Base-by-base conservation (phyloP, 2,797 vertebrate genomes). In the Heliangelus exortis region DNA sequence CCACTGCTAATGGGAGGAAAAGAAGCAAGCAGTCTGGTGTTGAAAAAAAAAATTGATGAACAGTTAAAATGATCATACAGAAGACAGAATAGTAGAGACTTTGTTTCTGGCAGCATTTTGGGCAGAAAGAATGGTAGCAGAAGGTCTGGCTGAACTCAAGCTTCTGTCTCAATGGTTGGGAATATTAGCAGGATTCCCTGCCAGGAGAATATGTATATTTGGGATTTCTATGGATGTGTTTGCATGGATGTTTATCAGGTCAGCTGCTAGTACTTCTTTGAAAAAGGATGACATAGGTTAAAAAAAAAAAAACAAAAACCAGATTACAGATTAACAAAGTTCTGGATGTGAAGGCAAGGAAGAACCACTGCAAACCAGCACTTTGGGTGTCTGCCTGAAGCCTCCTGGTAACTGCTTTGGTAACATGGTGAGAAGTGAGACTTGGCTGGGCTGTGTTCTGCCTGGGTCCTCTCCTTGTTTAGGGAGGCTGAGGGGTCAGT, bases 351-450 rank as follows among this genome's bases (percentile, higher is more conserved):
- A 58, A 81, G 61, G 50, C 9, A 7, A 41, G 57, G 48, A 48
- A 74, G 69, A 43, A 0, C 8, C 22, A 0, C 15, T 28, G 71
- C 1, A 2, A 65, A 15, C 19, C 61, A 19, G 15, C 6, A 0
- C 81, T 39, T 12, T 22, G 39, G 39, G 71, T 0, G 9, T 18
- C 45, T 25, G 59, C 47, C 58, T 23, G 55, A 48, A 74, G 86
- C 53, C 48, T 72, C 14, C 25, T 10, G 59, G 55, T 53, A 21
- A 5, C 33, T 12, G 34, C 8, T 63, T 33, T 34, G 89, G 28
- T 63, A 15, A 15, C 8, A 0, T 0, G 10, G 33, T 6, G 75
- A 33, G 16, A 58, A 41, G 78, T 14, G 62, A 5, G 33, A 16
- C 33, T 7, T 15, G 90, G 57, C 58, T 33, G 85, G 33, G 65